These are phyloP conservation scores for Cantharis flavilabris DNA, from an alignment of 2,888 invertebrate species.

Conservation along the genomic window DNA sequence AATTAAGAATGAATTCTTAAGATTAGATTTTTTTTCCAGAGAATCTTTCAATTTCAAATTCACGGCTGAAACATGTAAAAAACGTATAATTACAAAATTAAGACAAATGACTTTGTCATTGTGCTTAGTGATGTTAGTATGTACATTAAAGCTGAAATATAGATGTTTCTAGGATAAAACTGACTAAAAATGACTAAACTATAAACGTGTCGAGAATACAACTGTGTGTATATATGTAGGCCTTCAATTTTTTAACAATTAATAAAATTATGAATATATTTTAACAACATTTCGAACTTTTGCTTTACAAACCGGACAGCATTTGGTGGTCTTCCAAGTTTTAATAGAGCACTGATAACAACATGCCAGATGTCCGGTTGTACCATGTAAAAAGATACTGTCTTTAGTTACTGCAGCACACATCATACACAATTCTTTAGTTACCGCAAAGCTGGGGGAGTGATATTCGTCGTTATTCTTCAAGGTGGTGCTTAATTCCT, in stretches of 20 bases:
- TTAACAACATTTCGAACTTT: constrained; percentile 69
- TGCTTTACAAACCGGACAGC: constrained; percentile 72
- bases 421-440: constrained; percentile 61
- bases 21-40: too few species aligned
- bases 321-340: constrained; percentile 65
- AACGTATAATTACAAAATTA: too few species aligned
- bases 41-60: too few species aligned
- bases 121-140: too few species aligned
- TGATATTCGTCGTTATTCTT: neutral
- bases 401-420: constrained; percentile 68
- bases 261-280: constrained; percentile 56
- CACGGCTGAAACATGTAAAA: too few species aligned
- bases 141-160: too few species aligned
- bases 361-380: constrained; percentile 69
- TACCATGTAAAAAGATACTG: constrained; percentile 70
- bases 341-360: constrained; percentile 73
- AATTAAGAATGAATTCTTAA: constrained; percentile 50
- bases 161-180: too few species aligned
- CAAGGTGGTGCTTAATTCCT: neutral
- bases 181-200: too few species aligned
- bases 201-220: too few species aligned
- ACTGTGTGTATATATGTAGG: too few species aligned
- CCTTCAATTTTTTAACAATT: neutral
- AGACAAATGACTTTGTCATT: too few species aligned
- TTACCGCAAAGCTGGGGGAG: constrained; percentile 35